Evolutionary conservation across 2,113 vertebrate genomes (phyloP), one percentile per base, ranked within the genome.

Genomic region (Psittacula cyanocephala): DNA sequence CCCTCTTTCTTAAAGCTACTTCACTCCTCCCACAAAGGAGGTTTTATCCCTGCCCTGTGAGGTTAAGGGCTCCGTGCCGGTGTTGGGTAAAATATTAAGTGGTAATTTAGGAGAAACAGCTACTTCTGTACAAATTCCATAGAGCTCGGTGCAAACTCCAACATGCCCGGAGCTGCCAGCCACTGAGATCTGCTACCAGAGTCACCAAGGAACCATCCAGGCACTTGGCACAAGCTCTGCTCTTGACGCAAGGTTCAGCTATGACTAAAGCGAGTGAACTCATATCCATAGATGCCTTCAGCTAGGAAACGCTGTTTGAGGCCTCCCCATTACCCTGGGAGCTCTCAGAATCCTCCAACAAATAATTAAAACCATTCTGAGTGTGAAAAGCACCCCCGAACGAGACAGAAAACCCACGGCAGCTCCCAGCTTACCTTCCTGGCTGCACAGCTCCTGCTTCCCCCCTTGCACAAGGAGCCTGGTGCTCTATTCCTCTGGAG

Each of bases 141-240:
- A 33, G 72, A 6, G 39, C 60, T 15, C 25, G 81, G 60, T 95
- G 84, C 95, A 84, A 86, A 95, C 39, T 60, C 83, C 89, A 87
- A 74, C 86, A 81, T 0, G 22, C 55, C 82, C 1, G 2, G 91
- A 95, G 62, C 86, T 89, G 94, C 83, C 95, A 96, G 6, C 22
- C 78, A 81, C 29, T 1, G 22, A 72, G 88, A 93, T 43, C 92
- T 17, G 6, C 3, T 49, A 81, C 75, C 88, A 84, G 91, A 89
- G 93, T 29, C 94, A 93, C 86, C 93, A 87, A 64, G 69, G 86
- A 92, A 64, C 95, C 94, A 92, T 83, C 89, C 80, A 93, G 74
- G 86, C 69, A 9, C 83, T 91, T 92, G 96, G 95, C 94, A 87
- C 70, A 1, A 76, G 93, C 79, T 64, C 75, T 7, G 3, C 85